Conservation (phyloP, 53 echinoderm and acorn worm species). For the Holothuria scabra region DNA sequence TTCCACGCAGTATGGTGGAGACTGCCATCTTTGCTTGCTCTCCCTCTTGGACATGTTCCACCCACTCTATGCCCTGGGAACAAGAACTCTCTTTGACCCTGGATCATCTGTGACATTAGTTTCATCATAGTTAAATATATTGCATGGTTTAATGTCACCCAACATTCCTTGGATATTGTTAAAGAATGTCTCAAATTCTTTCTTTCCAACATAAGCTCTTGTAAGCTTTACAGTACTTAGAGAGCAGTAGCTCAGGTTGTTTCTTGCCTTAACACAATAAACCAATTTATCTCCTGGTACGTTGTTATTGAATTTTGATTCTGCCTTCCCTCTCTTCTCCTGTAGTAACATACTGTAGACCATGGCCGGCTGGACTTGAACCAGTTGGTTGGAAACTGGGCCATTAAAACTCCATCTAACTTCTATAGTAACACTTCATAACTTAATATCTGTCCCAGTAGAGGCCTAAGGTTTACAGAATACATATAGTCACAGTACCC, state of each 20-base stretch:
- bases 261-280: background rate
- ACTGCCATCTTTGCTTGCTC: background rate
- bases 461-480: no score
- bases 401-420: no score
- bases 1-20: no score
- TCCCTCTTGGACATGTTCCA: background rate
- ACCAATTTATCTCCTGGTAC: slow-evolving; percentile 30
- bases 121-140: slow-evolving; percentile 26
- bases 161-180: background rate
- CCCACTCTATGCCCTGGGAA: background rate
- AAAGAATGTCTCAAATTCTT: slow-evolving; percentile 2
- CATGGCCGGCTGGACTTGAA: no score
- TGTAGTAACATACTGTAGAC: background rate
- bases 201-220: background rate
- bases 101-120: slow-evolving; percentile 34
- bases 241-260: background rate
- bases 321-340: background rate
- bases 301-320: slow-evolving; percentile 2
- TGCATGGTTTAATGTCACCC: background rate
- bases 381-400: no score
- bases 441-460: no score
- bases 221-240: slow-evolving; percentile 14
- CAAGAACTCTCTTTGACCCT: slow-evolving; percentile 6
- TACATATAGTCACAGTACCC: no score
- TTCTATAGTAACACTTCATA: no score